phyloP scores from a whole-genome alignment of 2,113 vertebrate species.

The Poicephalus meyeri region DNA sequence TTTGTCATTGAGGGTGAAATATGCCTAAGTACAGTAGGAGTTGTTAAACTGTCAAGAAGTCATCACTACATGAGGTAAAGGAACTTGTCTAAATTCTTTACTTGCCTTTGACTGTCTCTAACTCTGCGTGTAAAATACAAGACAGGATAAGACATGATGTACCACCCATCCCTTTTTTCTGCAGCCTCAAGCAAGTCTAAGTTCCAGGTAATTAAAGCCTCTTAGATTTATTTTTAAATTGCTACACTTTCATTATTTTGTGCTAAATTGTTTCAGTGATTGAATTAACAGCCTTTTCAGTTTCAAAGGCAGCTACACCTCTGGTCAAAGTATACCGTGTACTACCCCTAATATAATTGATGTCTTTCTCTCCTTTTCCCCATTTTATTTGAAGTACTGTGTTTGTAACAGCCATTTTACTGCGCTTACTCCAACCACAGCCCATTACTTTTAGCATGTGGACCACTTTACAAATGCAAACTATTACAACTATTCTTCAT shows the following conservation, averaged over 20 bases:
- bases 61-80: background rate
- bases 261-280: background rate
- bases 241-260: background rate
- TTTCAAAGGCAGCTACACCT: background rate
- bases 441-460: background rate
- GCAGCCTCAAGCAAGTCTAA: background rate
- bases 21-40: background rate
- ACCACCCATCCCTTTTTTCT: background rate
- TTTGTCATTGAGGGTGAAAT: background rate
- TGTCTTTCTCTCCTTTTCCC: background rate
- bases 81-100: background rate
- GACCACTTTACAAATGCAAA: constrained; percentile 1
- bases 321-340: background rate
- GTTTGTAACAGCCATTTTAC: background rate
- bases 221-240: background rate
- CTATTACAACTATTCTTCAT: background rate
- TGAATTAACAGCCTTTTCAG: background rate
- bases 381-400: background rate
- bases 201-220: background rate
- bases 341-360: background rate
- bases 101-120: background rate
- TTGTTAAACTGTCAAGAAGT: background rate
- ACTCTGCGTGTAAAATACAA: background rate
- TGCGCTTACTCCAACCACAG: background rate
- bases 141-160: background rate